phyloP scores from a whole-genome alignment of 2,797 vertebrate species.

The Pseudochromis fuscus region DNA sequence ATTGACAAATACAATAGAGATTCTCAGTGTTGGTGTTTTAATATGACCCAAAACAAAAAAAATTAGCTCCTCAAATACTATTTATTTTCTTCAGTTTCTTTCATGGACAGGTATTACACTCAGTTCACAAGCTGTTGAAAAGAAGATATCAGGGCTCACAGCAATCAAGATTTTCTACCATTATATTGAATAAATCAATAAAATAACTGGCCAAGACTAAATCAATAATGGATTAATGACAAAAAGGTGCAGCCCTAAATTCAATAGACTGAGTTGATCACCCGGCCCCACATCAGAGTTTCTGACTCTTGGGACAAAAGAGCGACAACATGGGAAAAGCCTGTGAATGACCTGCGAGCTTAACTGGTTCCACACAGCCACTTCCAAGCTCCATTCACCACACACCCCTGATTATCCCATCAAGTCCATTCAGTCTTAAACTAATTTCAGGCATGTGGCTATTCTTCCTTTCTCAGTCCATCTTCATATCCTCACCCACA shows the following conservation, averaged over 20 bases:
- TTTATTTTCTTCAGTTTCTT: too few relatives aligned
- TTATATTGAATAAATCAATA: background rate
- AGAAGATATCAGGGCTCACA: background rate
- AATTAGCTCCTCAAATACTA: too few relatives aligned
- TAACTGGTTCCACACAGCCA: constrained; percentile 14
- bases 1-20: too few relatives aligned
- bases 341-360: constrained; percentile 11
- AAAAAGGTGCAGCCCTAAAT: background rate
- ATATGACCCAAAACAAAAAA: too few relatives aligned
- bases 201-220: background rate
- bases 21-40: too few relatives aligned
- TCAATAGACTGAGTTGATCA: background rate
- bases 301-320: background rate
- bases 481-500: background rate
- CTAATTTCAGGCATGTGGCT: constrained; percentile 11
- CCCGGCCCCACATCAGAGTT: background rate
- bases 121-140: background rate
- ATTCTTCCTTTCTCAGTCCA: background rate
- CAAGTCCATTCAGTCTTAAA: constrained; percentile 18
- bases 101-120: too few relatives aligned
- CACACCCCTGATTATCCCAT: constrained; percentile 21
- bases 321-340: constrained; percentile 1
- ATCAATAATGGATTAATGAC: background rate
- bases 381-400: constrained; percentile 29
- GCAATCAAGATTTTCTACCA: background rate